phyloP scores from a whole-genome alignment of 2,113 vertebrate species.

The Cariama cristata region DNA sequence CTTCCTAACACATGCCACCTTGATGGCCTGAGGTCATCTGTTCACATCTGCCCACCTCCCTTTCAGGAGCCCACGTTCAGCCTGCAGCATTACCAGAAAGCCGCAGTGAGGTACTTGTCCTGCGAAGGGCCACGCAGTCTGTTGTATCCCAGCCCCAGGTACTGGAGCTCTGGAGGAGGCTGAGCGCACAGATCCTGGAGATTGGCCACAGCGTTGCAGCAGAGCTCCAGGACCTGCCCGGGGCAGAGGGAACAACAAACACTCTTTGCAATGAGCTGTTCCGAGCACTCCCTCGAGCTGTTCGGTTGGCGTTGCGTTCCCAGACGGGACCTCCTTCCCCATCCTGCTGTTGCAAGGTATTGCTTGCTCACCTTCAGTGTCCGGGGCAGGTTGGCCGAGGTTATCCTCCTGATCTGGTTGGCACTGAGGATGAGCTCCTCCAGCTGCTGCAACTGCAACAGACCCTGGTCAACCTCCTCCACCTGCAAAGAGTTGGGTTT shows the following conservation, averaged over 20 bases:
- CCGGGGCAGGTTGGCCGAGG: conserved; percentile 75
- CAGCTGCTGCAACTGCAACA: conserved; percentile 83
- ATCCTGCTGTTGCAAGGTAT: too few relatives aligned
- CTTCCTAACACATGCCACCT: not conserved
- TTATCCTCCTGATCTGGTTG: conserved; percentile 81
- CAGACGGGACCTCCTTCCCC: not conserved
- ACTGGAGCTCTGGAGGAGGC: conserved; percentile 75
- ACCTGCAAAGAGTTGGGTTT: conserved; percentile 71
- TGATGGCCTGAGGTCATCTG: not conserved
- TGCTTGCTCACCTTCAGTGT: conserved; percentile 76
- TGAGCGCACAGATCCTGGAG: conserved; percentile 69
- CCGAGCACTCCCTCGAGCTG: accelerated
- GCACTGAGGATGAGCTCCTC: conserved; percentile 84
- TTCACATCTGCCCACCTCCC: not conserved
- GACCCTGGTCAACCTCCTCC: conserved; percentile 74
- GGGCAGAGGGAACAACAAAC: not conserved
- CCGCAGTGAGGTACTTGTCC: conserved; percentile 62
- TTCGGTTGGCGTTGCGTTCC: not conserved
- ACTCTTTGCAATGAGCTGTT: not conserved
- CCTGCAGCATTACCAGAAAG: conserved; percentile 78
- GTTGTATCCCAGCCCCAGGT: conserved; percentile 85
- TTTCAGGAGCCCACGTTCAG: not conserved
- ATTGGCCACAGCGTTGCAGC: conserved; percentile 77
- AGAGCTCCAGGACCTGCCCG: conserved; percentile 85
- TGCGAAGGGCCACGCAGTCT: conserved; percentile 67